A percentile compares a stretch with the other conserved stretches of the same genome.
Conservation (phyloP, 2,113 vertebrate species). For the Grantiella picta region DNA sequence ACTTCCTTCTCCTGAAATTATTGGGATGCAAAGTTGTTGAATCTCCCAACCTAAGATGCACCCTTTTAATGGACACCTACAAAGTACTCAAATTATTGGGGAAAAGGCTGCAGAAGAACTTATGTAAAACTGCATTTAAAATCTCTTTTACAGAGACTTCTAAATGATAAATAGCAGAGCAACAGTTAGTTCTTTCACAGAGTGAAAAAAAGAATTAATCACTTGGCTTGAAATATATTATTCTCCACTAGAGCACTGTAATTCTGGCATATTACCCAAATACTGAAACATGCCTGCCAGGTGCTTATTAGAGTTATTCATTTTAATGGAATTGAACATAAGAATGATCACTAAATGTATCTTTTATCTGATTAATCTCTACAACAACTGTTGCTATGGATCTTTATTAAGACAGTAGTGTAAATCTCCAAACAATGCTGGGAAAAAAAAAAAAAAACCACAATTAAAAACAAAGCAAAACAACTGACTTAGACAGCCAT, state of each 20-base stretch:
- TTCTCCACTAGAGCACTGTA: background rate
- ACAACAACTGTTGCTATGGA: background rate
- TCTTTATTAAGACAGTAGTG: background rate
- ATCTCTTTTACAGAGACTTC: background rate
- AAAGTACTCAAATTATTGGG: background rate
- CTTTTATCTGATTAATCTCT: slow-evolving; percentile 7
- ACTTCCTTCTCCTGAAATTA: background rate
- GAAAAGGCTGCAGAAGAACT: background rate
- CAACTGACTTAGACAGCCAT: background rate
- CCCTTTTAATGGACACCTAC: background rate
- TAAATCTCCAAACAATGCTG: background rate
- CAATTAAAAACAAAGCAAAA: background rate
- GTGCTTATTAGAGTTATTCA: slow-evolving; percentile 3
- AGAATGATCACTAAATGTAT: background rate
- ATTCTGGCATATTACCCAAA: background rate
- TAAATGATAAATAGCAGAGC: background rate
- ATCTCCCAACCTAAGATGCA: background rate
- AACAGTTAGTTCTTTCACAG: background rate
- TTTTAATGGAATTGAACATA: background rate
- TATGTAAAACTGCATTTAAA: background rate
- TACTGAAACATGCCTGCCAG: background rate
- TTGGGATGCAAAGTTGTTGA: background rate
- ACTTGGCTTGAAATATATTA: background rate
- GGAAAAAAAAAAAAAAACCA: fast-evolving
- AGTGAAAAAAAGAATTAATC: background rate